phyloP scores from a whole-genome alignment of 1,140 invertebrate genomes.

The Gryllus bimaculatus region DNA sequence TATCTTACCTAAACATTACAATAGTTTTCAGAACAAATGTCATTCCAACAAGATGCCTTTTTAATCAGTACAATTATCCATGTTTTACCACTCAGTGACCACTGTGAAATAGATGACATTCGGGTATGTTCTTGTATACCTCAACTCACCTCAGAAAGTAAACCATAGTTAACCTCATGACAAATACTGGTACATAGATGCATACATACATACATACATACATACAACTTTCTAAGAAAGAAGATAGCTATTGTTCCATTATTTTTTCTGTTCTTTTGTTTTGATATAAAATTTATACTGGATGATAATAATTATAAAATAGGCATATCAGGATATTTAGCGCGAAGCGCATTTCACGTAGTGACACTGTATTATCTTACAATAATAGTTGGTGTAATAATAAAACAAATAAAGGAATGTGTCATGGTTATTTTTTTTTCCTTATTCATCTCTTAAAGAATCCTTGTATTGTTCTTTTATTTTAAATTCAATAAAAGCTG shows the following conservation, averaged over 20 bases:
- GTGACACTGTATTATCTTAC: constrained; percentile 17
- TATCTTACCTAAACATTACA: background rate
- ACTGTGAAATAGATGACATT: constrained; percentile 10
- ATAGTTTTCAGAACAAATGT: constrained; percentile 8
- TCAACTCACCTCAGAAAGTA: constrained; percentile 18
- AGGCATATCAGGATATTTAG: constrained; percentile 20
- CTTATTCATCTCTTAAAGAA: constrained; percentile 8
- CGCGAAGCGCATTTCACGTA: constrained; percentile 16
- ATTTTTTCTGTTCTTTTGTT: constrained; percentile 15
- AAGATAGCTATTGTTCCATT: constrained; percentile 18
- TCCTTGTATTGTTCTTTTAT: background rate
- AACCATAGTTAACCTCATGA: constrained; percentile 19
- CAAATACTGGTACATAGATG: constrained; percentile 17
- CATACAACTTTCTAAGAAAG: constrained; percentile 6
- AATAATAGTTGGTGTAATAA: constrained; percentile 20
- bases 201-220: background rate
- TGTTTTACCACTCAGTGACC: constrained; percentile 10
- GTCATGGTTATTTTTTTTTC: constrained; percentile 8
- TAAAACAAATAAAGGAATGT: constrained; percentile 16
- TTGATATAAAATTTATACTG: constrained; percentile 16
- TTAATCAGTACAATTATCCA: constrained; percentile 14
- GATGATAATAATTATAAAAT: constrained; percentile 18
- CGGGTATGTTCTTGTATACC: constrained; percentile 15
- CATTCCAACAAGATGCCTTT: constrained; percentile 15
- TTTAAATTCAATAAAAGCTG: background rate